Evolutionary conservation across 1,140 invertebrate species (phyloP).

Genomic region (Globodera ellingtonae): DNA sequence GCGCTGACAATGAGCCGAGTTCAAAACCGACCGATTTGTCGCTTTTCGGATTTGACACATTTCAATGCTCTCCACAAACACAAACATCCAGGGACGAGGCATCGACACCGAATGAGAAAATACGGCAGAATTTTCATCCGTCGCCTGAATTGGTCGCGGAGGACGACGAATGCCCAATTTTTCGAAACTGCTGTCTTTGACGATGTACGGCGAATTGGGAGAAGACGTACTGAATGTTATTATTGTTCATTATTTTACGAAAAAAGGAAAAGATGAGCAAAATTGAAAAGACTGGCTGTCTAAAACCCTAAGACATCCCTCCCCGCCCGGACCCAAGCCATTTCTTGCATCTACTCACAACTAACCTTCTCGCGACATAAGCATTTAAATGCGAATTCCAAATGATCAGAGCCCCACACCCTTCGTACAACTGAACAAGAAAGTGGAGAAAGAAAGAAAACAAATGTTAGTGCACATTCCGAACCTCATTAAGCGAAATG

Average conservation of each 20-base stretch:
- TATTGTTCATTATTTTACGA: not conserved
- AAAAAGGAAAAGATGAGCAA: too few relatives aligned
- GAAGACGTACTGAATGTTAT: slow-evolving; percentile 9
- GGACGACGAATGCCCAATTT: slow-evolving; percentile 38
- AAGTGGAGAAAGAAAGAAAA: not conserved
- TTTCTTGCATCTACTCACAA: not conserved
- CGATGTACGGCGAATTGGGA: slow-evolving; percentile 40
- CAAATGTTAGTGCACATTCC: not conserved
- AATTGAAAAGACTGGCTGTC: too few relatives aligned
- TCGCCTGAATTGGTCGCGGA: slow-evolving; percentile 11
- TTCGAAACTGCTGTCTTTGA: slow-evolving; percentile 45
- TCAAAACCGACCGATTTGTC: slow-evolving; percentile 38
- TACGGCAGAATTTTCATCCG: not conserved
- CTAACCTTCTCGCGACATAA: slow-evolving; percentile 9
- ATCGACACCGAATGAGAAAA: not conserved
- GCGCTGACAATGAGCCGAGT: not conserved
- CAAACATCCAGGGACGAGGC: slow-evolving; percentile 49
- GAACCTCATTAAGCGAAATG: slow-evolving; percentile 18
- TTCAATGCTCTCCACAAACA: slow-evolving; percentile 42
- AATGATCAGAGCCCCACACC: slow-evolving; percentile 18
- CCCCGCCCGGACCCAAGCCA: too few relatives aligned
- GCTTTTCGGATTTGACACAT: slow-evolving; percentile 47
- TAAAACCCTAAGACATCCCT: too few relatives aligned
- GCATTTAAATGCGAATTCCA: slow-evolving; percentile 26
- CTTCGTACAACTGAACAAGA: slow-evolving; percentile 15